phyloP scores from a whole-genome alignment of 2,113 vertebrate genomes.

The Paratilapia polleni region DNA sequence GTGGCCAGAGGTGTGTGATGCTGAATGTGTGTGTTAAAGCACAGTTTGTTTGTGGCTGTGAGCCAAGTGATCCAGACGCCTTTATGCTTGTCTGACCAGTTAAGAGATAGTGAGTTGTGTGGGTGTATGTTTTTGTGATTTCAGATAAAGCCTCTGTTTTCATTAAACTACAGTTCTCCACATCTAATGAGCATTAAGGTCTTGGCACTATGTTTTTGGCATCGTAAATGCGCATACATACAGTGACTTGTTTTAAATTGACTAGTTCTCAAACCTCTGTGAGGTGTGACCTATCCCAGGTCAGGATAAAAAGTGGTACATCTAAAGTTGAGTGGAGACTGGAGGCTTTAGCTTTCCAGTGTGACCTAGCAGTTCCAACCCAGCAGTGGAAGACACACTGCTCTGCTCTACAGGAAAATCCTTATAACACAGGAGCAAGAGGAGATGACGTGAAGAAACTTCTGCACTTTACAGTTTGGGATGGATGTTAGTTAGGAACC shows the following conservation, averaged over 20 bases:
- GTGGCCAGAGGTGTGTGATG: conserved; percentile 66
- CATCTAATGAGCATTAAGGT: conserved; percentile 21
- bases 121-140: conserved; percentile 58
- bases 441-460: conserved; percentile 6
- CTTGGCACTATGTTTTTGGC: conserved; percentile 50
- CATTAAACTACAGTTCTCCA: conserved; percentile 28
- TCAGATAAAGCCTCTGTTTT: conserved; percentile 56
- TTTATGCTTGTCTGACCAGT: conserved; percentile 73
- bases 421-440: conserved; percentile 41
- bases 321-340: conserved; percentile 36
- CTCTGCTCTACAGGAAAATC: conserved; percentile 64
- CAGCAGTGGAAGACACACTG: conserved; percentile 66
- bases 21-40: conserved; percentile 67
- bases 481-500: conserved; percentile 15
- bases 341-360: conserved; percentile 64
- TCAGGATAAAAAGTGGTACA: conserved; percentile 66
- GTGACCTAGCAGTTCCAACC: conserved; percentile 66
- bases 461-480: conserved; percentile 36
- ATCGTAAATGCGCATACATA: conserved; percentile 43
- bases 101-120: conserved; percentile 67
- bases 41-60: conserved; percentile 80
- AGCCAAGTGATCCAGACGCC: conserved; percentile 76
- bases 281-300: conserved; percentile 71
- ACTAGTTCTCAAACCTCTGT: conserved; percentile 57
- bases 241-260: conserved; percentile 44